Percentiles rank a stretch among this genome's conserved stretches.
These are phyloP conservation scores for Intellagama lesueurii DNA, from an alignment of 2,797 vertebrate genomes.

Conservation along the genomic window DNA sequence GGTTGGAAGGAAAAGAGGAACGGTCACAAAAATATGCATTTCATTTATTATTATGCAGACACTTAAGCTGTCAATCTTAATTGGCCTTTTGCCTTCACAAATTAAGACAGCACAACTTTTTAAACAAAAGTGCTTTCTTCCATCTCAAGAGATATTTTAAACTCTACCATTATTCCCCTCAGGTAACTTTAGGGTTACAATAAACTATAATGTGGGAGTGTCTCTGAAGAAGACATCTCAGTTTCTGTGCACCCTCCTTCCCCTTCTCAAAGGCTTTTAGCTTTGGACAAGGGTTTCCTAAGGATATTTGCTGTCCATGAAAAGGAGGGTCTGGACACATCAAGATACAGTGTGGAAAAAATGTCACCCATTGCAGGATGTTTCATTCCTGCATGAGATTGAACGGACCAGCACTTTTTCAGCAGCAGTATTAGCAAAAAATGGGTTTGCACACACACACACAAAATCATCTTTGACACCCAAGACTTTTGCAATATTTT, in stretches of 20 bases:
- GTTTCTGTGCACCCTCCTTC: not conserved
- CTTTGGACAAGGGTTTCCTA: not conserved
- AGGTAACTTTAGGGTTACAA: slow-evolving; percentile 2
- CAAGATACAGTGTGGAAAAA: too few relatives aligned
- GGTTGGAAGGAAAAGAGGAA: slow-evolving; percentile 52
- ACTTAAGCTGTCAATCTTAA: slow-evolving; percentile 47
- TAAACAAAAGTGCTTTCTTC: slow-evolving; percentile 13
- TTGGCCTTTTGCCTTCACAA: slow-evolving; percentile 62
- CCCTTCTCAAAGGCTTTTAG: not conserved
- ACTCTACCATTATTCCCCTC: not conserved
- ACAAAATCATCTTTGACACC: too few relatives aligned
- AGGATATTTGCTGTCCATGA: not conserved
- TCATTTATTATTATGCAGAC: slow-evolving; percentile 57
- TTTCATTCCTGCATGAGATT: too few relatives aligned
- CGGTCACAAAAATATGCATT: slow-evolving; percentile 48
- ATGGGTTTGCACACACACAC: too few relatives aligned
- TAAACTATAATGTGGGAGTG: not conserved
- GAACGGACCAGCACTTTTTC: too few relatives aligned
- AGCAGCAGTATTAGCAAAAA: too few relatives aligned
- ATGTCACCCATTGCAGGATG: too few relatives aligned
- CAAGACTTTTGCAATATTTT: too few relatives aligned
- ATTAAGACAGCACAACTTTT: slow-evolving; percentile 51
- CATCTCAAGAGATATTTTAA: slow-evolving; percentile 35
- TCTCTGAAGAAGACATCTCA: not conserved
- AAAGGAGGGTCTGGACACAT: too few relatives aligned